These are phyloP conservation scores for Rotaria magnacalcarata DNA, from an alignment of 2,888 invertebrate genomes.

Conservation along the genomic window DNA sequence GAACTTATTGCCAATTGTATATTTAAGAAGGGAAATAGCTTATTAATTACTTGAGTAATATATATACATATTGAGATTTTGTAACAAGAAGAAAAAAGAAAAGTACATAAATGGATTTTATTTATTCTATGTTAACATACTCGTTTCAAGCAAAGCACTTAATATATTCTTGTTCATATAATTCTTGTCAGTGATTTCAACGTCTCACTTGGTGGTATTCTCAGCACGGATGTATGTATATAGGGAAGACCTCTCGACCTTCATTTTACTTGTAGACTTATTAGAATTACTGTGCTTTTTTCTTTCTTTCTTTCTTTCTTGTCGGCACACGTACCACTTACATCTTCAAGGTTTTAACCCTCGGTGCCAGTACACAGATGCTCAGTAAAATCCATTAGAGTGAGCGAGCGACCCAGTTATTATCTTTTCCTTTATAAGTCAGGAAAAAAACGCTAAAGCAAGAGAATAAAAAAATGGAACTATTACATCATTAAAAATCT, in stretches of 20 bases:
- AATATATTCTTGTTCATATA: not conserved
- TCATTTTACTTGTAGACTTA: conserved; percentile 14
- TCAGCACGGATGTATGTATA: not conserved
- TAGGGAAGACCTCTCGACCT: not conserved
- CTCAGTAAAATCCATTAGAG: conserved; percentile 18
- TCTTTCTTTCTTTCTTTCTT: not conserved
- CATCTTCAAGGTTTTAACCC: conserved; percentile 15
- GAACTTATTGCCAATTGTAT: not conserved
- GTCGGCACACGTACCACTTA: conserved; percentile 26
- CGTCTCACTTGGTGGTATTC: conserved; percentile 26
- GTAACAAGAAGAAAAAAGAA: not conserved
- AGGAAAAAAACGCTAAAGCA: not conserved
- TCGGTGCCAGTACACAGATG: conserved; percentile 21
- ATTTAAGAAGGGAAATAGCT: not conserved
- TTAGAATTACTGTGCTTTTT: not conserved
- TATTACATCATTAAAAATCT: not conserved
- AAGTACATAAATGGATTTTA: not conserved
- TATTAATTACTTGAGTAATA: not conserved
- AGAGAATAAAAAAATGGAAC: not conserved
- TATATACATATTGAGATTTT: not conserved
- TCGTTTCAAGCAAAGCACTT: not conserved
- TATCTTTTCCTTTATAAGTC: not conserved
- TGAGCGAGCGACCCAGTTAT: not conserved
- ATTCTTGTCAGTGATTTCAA: not conserved
- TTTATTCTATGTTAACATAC: not conserved